Evolutionary conservation across 2,888 invertebrate genomes (phyloP).

Genomic region (Acholoe squamosa): DNA sequence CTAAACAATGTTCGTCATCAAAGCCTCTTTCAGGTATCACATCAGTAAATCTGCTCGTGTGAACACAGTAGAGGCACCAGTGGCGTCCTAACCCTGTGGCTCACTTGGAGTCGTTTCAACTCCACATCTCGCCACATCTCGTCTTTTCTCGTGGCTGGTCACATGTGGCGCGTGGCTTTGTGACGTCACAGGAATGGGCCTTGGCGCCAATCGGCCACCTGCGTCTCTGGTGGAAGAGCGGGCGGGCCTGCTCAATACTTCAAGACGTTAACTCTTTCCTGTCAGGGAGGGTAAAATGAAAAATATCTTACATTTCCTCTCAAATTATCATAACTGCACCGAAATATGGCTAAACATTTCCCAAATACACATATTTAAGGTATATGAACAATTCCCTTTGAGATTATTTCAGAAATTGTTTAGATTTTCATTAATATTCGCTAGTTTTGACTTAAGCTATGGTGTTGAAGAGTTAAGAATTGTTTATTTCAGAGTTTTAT

Average conservation of each 20-base stretch:
- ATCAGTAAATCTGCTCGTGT: background rate
- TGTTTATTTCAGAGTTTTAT: background rate
- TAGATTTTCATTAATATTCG: too few species aligned
- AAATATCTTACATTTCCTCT: slow-evolving; percentile 26
- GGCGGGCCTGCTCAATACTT: slow-evolving; percentile 5
- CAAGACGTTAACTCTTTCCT: slow-evolving; percentile 37
- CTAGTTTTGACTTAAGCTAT: too few species aligned
- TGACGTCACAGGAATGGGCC: slow-evolving; percentile 58
- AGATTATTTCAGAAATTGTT: too few species aligned
- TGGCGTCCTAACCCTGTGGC: background rate
- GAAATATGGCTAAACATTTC: too few species aligned
- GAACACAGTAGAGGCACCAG: background rate
- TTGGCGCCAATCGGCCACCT: slow-evolving; percentile 36
- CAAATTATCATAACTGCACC: too few species aligned
- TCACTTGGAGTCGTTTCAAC: background rate
- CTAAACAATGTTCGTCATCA: too few species aligned
- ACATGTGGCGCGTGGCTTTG: slow-evolving; percentile 61
- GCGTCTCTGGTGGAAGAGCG: background rate
- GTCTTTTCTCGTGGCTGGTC: slow-evolving; percentile 42
- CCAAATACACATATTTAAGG: too few species aligned
- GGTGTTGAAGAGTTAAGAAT: background rate
- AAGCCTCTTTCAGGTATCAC: too few species aligned
- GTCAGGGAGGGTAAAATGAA: background rate
- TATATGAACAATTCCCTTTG: too few species aligned
- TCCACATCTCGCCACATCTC: too few species aligned